Percentiles rank a stretch among this genome's conserved stretches.
These are phyloP conservation scores for Ochotona curzoniae DNA, from an alignment of 2,113 vertebrate genomes.

Conservation along the genomic window DNA sequence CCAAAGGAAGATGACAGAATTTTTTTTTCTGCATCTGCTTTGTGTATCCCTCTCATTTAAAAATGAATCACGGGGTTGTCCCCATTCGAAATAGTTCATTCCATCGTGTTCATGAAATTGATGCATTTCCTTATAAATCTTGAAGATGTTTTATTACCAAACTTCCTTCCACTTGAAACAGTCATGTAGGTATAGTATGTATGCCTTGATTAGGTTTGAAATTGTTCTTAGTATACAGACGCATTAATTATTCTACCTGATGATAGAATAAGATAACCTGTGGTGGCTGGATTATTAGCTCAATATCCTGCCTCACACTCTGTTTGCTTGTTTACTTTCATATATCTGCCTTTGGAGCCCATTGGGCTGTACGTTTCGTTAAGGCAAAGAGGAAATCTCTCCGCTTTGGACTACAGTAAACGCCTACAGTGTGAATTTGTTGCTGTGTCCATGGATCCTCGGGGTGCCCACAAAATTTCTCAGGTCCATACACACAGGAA, in stretches of 20 bases:
- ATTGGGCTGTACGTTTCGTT: not conserved
- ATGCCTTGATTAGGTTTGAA: not conserved
- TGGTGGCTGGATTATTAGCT: not conserved
- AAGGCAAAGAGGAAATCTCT: not conserved
- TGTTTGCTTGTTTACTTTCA: not conserved
- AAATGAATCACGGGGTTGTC: not conserved
- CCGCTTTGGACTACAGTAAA: not conserved
- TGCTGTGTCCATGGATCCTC: not conserved
- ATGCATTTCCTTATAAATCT: not conserved
- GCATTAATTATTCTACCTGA: not conserved
- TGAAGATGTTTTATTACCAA: not conserved
- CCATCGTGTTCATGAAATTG: not conserved
- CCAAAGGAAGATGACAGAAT: not conserved
- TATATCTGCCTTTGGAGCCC: not conserved
- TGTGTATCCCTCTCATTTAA: not conserved
- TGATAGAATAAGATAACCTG: not conserved
- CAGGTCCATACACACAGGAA: slow-evolving; percentile 35
- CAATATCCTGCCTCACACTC: not conserved
- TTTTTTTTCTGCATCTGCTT: not conserved
- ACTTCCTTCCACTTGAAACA: no score
- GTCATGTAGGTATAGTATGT: not conserved
- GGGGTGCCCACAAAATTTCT: slow-evolving; percentile 37
- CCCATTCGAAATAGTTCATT: not conserved
- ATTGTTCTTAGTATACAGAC: not conserved
- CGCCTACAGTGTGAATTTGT: not conserved